A percentile compares a stretch with the other conserved stretches of the same genome.
These are phyloP conservation scores for Ammospiza maritima DNA, from an alignment of 2,797 vertebrate genomes.

Conservation along the genomic window DNA sequence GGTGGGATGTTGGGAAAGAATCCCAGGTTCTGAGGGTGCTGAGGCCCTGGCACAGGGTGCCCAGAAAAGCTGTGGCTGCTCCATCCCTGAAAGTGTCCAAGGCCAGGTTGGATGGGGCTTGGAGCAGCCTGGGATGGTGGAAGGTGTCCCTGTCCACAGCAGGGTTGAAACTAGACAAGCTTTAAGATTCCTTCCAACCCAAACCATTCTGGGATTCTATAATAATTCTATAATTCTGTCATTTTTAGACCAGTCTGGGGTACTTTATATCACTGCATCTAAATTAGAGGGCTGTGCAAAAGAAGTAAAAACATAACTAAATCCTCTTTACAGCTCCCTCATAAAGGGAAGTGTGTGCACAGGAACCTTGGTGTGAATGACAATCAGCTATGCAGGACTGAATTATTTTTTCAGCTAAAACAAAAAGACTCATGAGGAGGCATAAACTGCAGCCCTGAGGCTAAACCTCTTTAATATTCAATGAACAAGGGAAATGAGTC, in stretches of 20 bases:
- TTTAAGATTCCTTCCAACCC: too few species aligned
- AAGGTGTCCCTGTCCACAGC: not conserved
- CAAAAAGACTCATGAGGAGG: not conserved
- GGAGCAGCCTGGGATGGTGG: not conserved
- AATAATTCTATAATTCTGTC: too few species aligned
- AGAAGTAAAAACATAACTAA: too few species aligned
- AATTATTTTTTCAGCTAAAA: not conserved
- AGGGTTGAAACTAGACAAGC: too few species aligned
- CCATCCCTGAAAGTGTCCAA: rapidly evolving
- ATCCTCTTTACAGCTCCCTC: too few species aligned
- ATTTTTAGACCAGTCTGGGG: too few species aligned
- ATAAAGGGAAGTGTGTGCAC: not conserved
- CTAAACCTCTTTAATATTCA: not conserved
- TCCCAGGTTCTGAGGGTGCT: rapidly evolving
- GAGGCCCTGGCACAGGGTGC: not conserved
- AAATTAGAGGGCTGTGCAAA: too few species aligned
- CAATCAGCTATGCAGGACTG: not conserved
- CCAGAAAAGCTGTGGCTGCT: not conserved
- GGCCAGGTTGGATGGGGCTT: rapidly evolving
- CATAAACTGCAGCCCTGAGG: not conserved
- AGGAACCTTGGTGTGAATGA: not conserved
- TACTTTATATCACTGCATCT: too few species aligned
- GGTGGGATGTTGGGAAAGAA: not conserved
- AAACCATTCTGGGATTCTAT: too few species aligned
- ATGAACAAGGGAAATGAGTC: not conserved